Evolutionary conservation across 2,113 vertebrate genomes (phyloP).

Genomic region (Eira barbara): DNA sequence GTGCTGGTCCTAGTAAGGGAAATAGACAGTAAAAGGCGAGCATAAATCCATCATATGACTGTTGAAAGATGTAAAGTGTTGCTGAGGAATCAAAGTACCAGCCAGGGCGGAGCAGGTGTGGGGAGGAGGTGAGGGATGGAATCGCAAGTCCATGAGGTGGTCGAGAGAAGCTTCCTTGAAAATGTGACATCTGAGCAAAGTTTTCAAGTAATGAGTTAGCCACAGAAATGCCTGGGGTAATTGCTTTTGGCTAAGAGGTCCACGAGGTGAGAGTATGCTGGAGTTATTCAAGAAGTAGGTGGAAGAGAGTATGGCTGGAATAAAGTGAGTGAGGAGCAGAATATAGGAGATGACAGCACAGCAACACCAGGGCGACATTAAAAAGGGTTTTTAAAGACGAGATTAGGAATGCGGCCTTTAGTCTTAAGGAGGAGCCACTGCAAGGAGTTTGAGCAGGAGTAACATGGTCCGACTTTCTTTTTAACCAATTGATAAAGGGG

Average conservation of each 20-base stretch:
- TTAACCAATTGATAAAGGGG: neutral
- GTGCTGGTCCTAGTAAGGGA: neutral
- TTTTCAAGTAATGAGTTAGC: neutral
- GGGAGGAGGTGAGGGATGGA: neutral
- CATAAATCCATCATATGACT: neutral
- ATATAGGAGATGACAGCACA: neutral
- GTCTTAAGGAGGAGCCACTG: neutral
- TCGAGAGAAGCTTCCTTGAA: neutral
- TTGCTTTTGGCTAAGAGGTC: neutral
- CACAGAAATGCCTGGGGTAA: neutral
- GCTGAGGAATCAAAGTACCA: rapidly evolving
- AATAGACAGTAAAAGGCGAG: neutral
- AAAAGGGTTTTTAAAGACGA: neutral
- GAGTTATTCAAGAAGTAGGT: neutral
- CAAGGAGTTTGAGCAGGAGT: neutral
- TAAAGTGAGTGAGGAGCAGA: neutral
- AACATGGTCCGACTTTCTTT: neutral
- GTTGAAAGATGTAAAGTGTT: neutral
- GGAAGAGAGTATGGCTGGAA: neutral
- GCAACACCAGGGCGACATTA: neutral
- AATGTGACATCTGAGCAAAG: neutral
- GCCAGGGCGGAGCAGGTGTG: rapidly evolving
- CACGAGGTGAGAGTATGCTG: neutral
- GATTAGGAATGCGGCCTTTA: neutral
- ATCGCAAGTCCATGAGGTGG: neutral